Evolutionary conservation across 2,888 invertebrate species (phyloP).

Genomic region (Morpho deidamia): DNA sequence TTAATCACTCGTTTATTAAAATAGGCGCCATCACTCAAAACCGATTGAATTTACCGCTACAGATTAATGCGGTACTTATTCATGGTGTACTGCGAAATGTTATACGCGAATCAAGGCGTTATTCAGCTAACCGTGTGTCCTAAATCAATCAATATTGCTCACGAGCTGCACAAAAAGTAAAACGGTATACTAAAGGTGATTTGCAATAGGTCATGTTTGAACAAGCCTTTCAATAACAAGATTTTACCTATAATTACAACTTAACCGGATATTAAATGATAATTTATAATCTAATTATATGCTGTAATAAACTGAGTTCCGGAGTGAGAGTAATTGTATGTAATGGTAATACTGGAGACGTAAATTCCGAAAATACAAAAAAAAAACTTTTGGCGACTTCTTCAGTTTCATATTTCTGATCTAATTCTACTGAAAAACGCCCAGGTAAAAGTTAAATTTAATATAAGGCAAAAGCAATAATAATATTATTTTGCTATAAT

Average conservation of each 20-base stretch:
- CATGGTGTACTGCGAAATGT: background rate
- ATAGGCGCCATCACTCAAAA: constrained; percentile 5
- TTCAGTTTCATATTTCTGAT: too few species aligned
- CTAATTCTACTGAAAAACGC: too few species aligned
- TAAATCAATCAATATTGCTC: constrained; percentile 23
- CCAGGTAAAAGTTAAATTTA: too few species aligned
- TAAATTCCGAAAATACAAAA: too few species aligned
- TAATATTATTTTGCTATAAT: too few species aligned
- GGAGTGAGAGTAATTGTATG: too few species aligned
- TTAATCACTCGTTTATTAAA: constrained; percentile 1
- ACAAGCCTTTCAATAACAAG: background rate
- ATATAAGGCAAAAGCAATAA: too few species aligned
- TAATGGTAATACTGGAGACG: too few species aligned
- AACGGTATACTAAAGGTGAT: constrained; percentile 19
- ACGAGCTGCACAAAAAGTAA: constrained; percentile 13
- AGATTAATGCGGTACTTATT: constrained; percentile 4
- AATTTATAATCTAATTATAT: too few species aligned
- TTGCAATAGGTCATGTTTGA: constrained; percentile 5
- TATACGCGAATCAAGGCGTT: constrained; percentile 15
- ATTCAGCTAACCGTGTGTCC: constrained; percentile 22
- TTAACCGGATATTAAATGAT: too few species aligned
- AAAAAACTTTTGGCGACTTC: too few species aligned
- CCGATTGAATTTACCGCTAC: constrained; percentile 16
- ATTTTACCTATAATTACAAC: background rate
- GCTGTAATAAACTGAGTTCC: too few species aligned